These are phyloP conservation scores for Trissolcus basalis DNA, from an alignment of 1,140 invertebrate species.

Conservation along the genomic window DNA sequence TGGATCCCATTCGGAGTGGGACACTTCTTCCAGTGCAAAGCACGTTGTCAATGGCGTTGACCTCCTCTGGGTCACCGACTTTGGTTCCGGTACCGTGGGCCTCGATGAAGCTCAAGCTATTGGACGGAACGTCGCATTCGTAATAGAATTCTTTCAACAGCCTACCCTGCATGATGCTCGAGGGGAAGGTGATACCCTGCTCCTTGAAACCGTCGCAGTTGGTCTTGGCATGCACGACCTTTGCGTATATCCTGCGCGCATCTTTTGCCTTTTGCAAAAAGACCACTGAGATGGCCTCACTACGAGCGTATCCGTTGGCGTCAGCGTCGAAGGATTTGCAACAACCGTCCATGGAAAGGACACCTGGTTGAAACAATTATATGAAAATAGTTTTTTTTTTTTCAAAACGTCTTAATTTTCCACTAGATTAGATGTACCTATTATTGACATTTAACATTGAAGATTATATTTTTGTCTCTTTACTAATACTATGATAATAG, in stretches of 20 bases:
- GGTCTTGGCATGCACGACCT: conserved; percentile 81
- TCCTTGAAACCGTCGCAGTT: conserved; percentile 90
- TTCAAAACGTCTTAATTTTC: too few relatives aligned
- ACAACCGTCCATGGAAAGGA: conserved; percentile 88
- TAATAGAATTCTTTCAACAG: conserved; percentile 90
- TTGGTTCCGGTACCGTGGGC: conserved; percentile 91
- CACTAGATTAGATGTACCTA: too few relatives aligned
- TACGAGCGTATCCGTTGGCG: conserved; percentile 85
- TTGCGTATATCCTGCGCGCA: conserved; percentile 86
- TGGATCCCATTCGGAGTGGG: conserved; percentile 89
- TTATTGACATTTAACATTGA: too few relatives aligned
- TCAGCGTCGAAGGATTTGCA: conserved; percentile 94
- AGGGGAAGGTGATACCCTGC: conserved; percentile 94
- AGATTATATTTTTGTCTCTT: too few relatives aligned
- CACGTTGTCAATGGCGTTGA: conserved; percentile 88
- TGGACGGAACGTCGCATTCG: conserved; percentile 87
- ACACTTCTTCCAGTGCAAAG: conserved; percentile 82
- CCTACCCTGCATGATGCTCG: conserved; percentile 86
- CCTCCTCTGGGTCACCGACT: conserved; percentile 91
- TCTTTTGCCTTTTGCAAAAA: conserved; percentile 88
- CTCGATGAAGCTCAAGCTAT: conserved; percentile 87
- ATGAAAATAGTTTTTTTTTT: too few relatives aligned
- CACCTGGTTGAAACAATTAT: conserved; percentile 85
- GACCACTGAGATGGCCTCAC: conserved; percentile 85
- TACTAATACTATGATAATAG: neutral